Percentiles rank a stretch among this genome's conserved stretches.
These are phyloP conservation scores for Plemyria rubiginata DNA, from an alignment of 2,888 invertebrate species.

Conservation along the genomic window DNA sequence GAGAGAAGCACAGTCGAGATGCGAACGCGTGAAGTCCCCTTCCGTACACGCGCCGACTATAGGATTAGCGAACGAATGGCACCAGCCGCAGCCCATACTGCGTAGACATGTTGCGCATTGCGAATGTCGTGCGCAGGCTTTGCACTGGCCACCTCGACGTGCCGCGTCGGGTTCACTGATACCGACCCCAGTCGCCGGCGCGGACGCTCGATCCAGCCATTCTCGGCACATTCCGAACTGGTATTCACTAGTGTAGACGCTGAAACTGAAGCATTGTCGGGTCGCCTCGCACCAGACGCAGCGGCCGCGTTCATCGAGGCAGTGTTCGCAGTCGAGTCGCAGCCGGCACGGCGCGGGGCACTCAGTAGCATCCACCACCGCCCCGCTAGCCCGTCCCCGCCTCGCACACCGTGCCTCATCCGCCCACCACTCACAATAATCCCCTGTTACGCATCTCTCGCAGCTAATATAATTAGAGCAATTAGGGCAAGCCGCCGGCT, in stretches of 20 bases:
- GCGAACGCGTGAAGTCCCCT: constrained; percentile 93
- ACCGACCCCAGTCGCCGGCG: constrained; percentile 53
- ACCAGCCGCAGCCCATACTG: constrained; percentile 97
- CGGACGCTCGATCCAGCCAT: constrained; percentile 94
- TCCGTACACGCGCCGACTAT: constrained; percentile 93
- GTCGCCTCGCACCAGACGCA: constrained; percentile 99
- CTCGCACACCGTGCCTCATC: constrained; percentile 94
- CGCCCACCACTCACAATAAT: constrained; percentile 96
- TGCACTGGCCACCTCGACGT: constrained; percentile 88
- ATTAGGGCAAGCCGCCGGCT: constrained; percentile 92
- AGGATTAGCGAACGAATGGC: constrained; percentile 94
- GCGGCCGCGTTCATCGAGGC: constrained; percentile 93
- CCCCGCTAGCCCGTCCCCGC: constrained; percentile 89
- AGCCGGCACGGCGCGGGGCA: constrained; percentile 94
- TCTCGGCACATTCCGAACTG: constrained; percentile 96
- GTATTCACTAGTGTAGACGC: constrained; percentile 97
- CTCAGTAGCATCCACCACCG: constrained; percentile 84
- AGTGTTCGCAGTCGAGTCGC: constrained; percentile 91
- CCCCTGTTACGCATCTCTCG: constrained; percentile 91
- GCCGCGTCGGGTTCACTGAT: constrained; percentile 54
- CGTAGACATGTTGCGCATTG: constrained; percentile 93
- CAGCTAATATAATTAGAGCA: constrained; percentile 96
- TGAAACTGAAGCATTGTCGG: constrained; percentile 96
- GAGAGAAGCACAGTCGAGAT: constrained; percentile 88
- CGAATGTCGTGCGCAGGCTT: constrained; percentile 89